Conservation (phyloP, 2,113 vertebrate genomes). For the Oreotrochilus melanogaster region DNA sequence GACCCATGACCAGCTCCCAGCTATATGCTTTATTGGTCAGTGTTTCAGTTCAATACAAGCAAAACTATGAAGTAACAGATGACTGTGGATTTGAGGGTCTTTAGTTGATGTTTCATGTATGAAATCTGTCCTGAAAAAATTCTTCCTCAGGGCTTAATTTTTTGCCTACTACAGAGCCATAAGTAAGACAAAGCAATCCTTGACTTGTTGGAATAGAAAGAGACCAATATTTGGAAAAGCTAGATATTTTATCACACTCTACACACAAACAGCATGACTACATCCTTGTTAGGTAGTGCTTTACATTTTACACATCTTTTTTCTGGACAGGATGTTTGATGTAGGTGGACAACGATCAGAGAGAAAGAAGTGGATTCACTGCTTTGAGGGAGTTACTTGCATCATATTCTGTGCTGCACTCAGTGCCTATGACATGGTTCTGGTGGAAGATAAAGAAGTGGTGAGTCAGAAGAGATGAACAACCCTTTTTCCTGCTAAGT, state of each 20-base stretch:
- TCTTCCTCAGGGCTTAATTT: background rate
- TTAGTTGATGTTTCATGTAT: rapidly evolving
- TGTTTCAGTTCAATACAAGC: background rate
- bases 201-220: background rate
- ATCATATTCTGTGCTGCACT: slow-evolving; percentile 84
- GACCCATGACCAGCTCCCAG: background rate
- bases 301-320: background rate
- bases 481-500: background rate
- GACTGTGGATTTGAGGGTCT: background rate
- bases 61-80: background rate
- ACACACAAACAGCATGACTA: background rate
- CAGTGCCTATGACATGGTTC: slow-evolving; percentile 82
- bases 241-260: background rate
- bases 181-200: background rate
- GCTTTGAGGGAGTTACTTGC: slow-evolving; percentile 84
- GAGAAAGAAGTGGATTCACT: slow-evolving; percentile 85
- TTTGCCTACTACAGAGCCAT: background rate
- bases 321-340: slow-evolving; percentile 80
- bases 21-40: background rate
- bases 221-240: background rate
- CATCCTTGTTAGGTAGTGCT: background rate
- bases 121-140: background rate
- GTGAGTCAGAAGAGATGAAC: slow-evolving; percentile 69
- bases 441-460: slow-evolving; percentile 83
- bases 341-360: slow-evolving; percentile 83